Evolutionary conservation across 30 jellyfish, hydroid and myxozoan genomes (phyloP).

Genomic region (Calvadosia cruxmelitensis): DNA sequence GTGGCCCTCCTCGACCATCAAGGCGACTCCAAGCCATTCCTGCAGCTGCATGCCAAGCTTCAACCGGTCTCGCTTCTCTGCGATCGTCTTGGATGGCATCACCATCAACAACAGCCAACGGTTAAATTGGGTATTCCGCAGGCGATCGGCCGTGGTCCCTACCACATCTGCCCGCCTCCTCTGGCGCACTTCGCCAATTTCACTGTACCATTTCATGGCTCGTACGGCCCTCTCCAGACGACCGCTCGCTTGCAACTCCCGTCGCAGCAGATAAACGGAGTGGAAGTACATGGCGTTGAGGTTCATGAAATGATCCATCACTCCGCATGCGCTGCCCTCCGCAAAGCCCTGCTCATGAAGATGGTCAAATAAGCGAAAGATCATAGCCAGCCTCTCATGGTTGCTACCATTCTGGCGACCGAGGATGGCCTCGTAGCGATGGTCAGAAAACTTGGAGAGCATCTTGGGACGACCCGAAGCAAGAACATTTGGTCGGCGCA

Average conservation of each 20-base stretch:
- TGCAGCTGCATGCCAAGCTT: background rate
- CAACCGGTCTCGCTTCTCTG: conserved; percentile 4
- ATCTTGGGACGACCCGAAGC: background rate
- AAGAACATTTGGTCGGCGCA: background rate
- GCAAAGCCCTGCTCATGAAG: conserved; percentile 6
- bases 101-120: conserved; percentile 8
- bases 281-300: conserved; percentile 7
- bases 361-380: background rate
- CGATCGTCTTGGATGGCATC: conserved; percentile 7
- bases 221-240: background rate
- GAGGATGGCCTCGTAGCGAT: background rate
- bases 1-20: conserved; percentile 11
- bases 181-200: conserved; percentile 20
- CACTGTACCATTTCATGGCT: conserved; percentile 22
- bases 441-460: background rate
- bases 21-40: conserved; percentile 16
- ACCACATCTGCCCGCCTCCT: background rate
- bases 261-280: conserved; percentile 14
- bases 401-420: background rate
- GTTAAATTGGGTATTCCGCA: background rate
- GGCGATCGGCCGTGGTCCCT: conserved; percentile 31
- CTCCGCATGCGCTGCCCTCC: conserved; percentile 28
- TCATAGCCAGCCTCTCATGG: background rate
- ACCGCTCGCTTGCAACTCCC: background rate
- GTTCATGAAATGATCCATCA: conserved; percentile 15